phyloP scores from a whole-genome alignment of 2,113 vertebrate genomes.

The Salvelinus sp. region DNA sequence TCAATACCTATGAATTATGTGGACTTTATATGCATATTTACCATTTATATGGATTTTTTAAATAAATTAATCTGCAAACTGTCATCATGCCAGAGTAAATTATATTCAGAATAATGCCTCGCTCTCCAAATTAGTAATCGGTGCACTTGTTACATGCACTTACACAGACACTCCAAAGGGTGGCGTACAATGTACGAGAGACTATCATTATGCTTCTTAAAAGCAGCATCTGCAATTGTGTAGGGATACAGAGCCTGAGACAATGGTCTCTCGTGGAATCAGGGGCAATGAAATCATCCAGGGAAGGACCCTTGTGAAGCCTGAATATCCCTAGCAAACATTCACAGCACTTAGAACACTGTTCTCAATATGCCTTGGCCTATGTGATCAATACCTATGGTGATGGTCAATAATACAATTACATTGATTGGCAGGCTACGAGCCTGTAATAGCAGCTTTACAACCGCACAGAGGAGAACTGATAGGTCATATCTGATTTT shows the following conservation, averaged over 20 bases:
- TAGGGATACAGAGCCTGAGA: not conserved
- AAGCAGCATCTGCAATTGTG: slow-evolving; percentile 9
- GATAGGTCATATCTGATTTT: not conserved
- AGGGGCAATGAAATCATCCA: not conserved
- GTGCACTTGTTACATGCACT: slow-evolving; percentile 36
- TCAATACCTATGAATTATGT: too few relatives aligned
- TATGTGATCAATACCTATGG: too few relatives aligned
- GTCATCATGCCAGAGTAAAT: not conserved
- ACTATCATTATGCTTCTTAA: not conserved
- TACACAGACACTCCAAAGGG: slow-evolving; percentile 46
- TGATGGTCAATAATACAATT: too few relatives aligned
- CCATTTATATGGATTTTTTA: not conserved
- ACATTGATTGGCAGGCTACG: too few relatives aligned
- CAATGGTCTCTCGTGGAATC: not conserved
- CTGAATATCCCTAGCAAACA: not conserved
- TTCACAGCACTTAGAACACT: not conserved
- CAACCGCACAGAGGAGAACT: too few relatives aligned
- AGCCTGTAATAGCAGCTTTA: too few relatives aligned
- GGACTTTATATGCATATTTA: not conserved
- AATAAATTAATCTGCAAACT: not conserved
- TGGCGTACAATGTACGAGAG: slow-evolving; percentile 37
- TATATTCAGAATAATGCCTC: not conserved
- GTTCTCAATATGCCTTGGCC: not conserved
- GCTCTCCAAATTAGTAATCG: not conserved
- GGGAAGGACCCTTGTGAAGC: not conserved